phyloP scores from a whole-genome alignment of 2,888 invertebrate genomes.

The Amiota mariae region DNA sequence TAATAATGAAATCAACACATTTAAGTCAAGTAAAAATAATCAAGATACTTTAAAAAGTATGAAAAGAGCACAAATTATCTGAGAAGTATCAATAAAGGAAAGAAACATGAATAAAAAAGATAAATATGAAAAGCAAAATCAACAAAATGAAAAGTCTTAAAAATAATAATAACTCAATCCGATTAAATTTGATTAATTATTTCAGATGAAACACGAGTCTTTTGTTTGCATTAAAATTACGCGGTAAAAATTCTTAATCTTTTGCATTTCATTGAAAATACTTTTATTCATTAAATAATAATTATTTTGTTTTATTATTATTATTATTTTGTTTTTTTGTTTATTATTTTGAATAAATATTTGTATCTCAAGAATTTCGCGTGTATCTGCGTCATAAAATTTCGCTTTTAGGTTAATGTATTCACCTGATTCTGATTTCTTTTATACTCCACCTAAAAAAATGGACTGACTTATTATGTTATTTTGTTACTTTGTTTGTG shows the following conservation, averaged over 20 bases:
- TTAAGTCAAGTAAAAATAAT: background rate
- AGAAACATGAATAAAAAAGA: background rate
- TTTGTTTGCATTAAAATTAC: conserved; percentile 42
- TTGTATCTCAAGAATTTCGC: too few relatives aligned
- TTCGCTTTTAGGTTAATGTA: too few relatives aligned
- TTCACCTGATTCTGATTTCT: too few relatives aligned
- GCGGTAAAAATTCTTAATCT: background rate
- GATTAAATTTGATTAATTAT: conserved; percentile 59
- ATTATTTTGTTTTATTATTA: background rate
- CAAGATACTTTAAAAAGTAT: background rate
- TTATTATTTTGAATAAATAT: background rate
- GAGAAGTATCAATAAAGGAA: background rate
- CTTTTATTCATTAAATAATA: background rate
- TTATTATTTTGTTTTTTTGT: background rate
- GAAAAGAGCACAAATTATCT: too few relatives aligned
- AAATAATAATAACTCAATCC: conserved; percentile 45
- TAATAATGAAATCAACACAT: conserved; percentile 5
- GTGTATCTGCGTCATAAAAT: too few relatives aligned
- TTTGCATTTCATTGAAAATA: background rate
- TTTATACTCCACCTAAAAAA: too few relatives aligned
- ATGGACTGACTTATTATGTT: too few relatives aligned
- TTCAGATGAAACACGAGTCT: conserved; percentile 43
- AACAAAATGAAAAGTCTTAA: background rate
- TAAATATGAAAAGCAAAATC: background rate
- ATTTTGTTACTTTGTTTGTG: too few relatives aligned